Base-by-base conservation (phyloP, 2,888 invertebrate species). In the Netelia virgata region DNA sequence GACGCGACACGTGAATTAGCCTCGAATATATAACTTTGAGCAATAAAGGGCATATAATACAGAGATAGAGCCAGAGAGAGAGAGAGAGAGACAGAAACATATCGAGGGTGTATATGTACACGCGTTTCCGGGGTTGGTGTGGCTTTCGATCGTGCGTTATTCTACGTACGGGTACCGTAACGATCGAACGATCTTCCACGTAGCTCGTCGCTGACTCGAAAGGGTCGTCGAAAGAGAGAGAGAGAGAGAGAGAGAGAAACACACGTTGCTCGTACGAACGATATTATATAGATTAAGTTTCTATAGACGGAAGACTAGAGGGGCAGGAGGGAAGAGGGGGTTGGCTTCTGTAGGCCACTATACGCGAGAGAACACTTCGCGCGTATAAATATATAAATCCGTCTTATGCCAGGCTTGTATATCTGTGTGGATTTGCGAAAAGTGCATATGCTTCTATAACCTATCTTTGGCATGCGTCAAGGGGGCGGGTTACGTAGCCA, bases 181-280 rank as follows among this genome's bases (percentile, higher is more conserved):
- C 47, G 70, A 75, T 79, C 66, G 43, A 11, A 68, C 73, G 76
- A 84, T 76, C 73, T 78, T 82, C 82, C 84, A 75, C 84, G 84
- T 84, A 74, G 70, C 74, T 55, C 59, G 80, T 70, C 66, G 76
- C 47, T 69, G 36, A 36, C 18, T 57, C 57, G 57, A 36, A 41
- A 66, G 41, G 57, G 47, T 70, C 14, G 41, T 14, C 5, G 47
- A 72, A 64, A n/a, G n/a, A n/a, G n/a, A n/a, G n/a, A n/a, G n/a
- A n/a, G n/a, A n/a, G n/a, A n/a, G n/a, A n/a, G n/a, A n/a, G n/a
- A n/a, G n/a, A n/a, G n/a, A n/a, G n/a, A n/a, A n/a, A n/a, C n/a
- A 72, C 72, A 72, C 72, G 72, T 57, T 57, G 57, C 18, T 18
- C 57, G 47, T 47, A 16, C 18, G 3, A 57, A 8, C 18, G 16